Percentiles rank a stretch among this genome's conserved stretches.
Conservation (phyloP, 1,140 invertebrate genomes). For the Lepidotrigona ventralis region DNA sequence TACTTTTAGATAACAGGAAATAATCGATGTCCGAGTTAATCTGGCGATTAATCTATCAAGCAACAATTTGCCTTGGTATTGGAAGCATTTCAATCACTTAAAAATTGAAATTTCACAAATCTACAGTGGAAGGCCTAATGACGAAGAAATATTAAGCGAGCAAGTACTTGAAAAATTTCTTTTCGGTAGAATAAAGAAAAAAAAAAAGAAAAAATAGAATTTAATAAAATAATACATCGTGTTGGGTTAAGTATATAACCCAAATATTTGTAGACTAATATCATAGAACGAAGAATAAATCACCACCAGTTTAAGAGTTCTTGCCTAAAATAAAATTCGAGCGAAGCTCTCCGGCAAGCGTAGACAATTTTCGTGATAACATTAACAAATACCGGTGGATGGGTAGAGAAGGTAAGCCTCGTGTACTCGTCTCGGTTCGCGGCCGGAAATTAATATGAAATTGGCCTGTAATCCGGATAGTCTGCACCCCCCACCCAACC, state of each 20-base stretch:
- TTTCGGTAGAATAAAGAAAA: too few species aligned
- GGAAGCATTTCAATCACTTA: too few species aligned
- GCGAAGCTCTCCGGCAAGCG: slow-evolving; percentile 50
- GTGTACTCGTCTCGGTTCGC: slow-evolving; percentile 28
- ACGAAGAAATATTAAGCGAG: too few species aligned
- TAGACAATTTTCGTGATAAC: slow-evolving; percentile 66
- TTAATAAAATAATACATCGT: too few species aligned
- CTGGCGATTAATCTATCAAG: background rate
- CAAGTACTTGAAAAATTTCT: too few species aligned
- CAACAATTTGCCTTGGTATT: too few species aligned
- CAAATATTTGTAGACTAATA: too few species aligned
- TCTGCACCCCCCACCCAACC: slow-evolving; percentile 40
- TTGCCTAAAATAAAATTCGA: slow-evolving; percentile 54
- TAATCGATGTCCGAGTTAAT: background rate
- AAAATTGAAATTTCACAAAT: too few species aligned
- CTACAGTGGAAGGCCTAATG: too few species aligned
- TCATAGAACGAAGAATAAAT: too few species aligned
- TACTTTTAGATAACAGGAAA: background rate
- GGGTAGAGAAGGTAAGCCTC: slow-evolving; percentile 25
- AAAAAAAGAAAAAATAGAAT: too few species aligned
- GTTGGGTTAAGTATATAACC: too few species aligned
- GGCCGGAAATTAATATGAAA: slow-evolving; percentile 68
- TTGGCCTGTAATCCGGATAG: slow-evolving; percentile 66
- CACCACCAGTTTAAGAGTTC: background rate
- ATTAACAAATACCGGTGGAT: slow-evolving; percentile 60